Percentiles rank a stretch among this genome's conserved stretches.
Evolutionary conservation across 2,113 vertebrate genomes (phyloP).

Genomic region (Rhinopomastus cyanomelas): DNA sequence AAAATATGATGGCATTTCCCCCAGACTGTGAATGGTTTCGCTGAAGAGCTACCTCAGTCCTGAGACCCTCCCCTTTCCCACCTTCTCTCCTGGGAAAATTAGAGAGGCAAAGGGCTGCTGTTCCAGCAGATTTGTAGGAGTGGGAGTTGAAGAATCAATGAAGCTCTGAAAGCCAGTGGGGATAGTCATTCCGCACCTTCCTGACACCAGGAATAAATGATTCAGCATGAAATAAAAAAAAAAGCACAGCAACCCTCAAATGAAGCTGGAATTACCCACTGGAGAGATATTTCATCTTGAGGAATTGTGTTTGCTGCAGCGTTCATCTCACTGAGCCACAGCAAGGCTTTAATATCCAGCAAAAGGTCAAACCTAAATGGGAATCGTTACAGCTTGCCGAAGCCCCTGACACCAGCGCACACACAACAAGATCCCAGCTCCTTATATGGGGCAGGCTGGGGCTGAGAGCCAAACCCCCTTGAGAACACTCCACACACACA

Average conservation of each 20-base stretch:
- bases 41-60: neutral
- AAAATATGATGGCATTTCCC: neutral
- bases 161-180: constrained; percentile 61
- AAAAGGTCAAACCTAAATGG: constrained; percentile 53
- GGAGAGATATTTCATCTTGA: constrained; percentile 73
- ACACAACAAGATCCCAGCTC: neutral
- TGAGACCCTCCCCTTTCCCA: neutral
- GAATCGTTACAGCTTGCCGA: neutral
- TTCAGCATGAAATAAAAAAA: constrained; percentile 39
- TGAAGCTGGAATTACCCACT: constrained; percentile 58
- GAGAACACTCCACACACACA: accelerated
- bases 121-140: constrained; percentile 61
- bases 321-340: constrained; percentile 42
- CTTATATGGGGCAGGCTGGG: accelerated
- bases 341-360: constrained; percentile 44
- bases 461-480: neutral
- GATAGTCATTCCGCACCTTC: constrained; percentile 65
- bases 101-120: constrained; percentile 58
- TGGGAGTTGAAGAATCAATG: constrained; percentile 67
- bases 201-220: constrained; percentile 78
- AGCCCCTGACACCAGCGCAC: neutral
- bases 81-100: neutral
- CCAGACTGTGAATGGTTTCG: neutral
- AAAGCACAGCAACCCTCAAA: constrained; percentile 61
- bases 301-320: constrained; percentile 48